A percentile compares a stretch with the other conserved stretches of the same genome.
phyloP scores from a whole-genome alignment of 1,140 invertebrate genomes.

The Wasmannia auropunctata region DNA sequence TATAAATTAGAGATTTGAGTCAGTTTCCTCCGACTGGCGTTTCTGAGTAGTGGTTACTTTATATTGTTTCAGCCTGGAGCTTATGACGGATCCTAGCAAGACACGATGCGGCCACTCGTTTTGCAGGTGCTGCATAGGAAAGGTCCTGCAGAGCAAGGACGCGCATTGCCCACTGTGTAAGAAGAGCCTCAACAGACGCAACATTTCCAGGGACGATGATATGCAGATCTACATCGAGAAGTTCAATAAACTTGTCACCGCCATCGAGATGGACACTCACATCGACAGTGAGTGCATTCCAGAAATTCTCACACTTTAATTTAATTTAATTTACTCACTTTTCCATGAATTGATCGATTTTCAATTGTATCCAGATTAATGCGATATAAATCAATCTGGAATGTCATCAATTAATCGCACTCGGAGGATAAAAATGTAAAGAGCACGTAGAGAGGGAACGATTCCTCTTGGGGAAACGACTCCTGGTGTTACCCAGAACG shows the following conservation, averaged over 20 bases:
- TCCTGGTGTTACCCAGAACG: neutral
- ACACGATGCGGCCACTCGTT: constrained; percentile 74
- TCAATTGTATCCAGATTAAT: neutral
- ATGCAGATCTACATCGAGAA: constrained; percentile 27
- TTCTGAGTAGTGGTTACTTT: neutral
- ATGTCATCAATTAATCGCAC: neutral
- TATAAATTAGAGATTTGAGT: neutral
- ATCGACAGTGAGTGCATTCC: constrained; percentile 61
- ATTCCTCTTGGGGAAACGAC: neutral
- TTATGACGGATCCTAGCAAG: constrained; percentile 58
- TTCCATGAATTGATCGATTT: neutral
- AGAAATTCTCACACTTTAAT: neutral
- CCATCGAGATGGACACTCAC: constrained; percentile 55
- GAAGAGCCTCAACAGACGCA: constrained; percentile 40
- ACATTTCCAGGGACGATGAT: constrained; percentile 56
- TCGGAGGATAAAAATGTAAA: neutral
- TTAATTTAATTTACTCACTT: no score
- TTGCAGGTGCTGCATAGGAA: constrained; percentile 63
- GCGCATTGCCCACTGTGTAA: constrained; percentile 70
- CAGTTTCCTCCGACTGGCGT: neutral
- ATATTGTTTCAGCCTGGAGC: constrained; percentile 65
- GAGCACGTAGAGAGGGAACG: neutral
- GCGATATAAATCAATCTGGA: neutral
- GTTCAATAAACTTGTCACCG: constrained; percentile 44
- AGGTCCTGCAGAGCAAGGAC: constrained; percentile 34